A percentile compares a stretch with the other conserved stretches of the same genome.
These are phyloP conservation scores for Xenus cinereus DNA, from an alignment of 2,113 vertebrate genomes.

Conservation along the genomic window DNA sequence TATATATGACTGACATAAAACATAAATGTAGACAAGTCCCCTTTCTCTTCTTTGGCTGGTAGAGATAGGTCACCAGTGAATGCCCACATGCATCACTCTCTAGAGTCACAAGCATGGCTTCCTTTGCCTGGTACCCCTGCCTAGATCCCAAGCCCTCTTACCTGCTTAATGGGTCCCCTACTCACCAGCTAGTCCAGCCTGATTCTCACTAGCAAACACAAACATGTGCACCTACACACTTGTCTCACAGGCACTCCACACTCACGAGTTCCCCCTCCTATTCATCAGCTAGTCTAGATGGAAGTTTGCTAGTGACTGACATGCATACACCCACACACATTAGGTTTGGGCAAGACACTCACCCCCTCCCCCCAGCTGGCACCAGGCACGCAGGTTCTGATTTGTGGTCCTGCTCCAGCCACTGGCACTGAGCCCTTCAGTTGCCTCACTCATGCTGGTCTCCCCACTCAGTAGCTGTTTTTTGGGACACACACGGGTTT, in stretches of 20 bases:
- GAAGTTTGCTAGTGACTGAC: too few species aligned
- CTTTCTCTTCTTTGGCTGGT: neutral
- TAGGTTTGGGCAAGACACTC: too few species aligned
- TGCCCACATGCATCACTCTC: neutral
- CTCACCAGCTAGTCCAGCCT: neutral
- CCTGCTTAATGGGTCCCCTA: neutral
- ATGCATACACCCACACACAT: too few species aligned
- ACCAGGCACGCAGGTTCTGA: too few species aligned
- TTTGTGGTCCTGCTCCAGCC: too few species aligned
- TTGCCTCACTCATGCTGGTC: neutral
- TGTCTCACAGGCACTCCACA: neutral
- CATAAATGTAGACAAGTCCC: neutral
- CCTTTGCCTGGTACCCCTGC: neutral
- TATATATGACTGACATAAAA: neutral
- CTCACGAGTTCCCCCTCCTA: neutral
- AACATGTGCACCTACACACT: neutral
- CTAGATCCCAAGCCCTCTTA: neutral
- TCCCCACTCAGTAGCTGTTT: neutral
- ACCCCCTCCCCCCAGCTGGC: too few species aligned
- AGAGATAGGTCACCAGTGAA: neutral
- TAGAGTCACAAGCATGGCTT: neutral
- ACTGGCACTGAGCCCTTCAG: neutral
- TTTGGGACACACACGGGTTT: neutral
- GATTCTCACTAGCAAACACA: neutral
- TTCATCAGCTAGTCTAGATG: neutral